Base-by-base conservation (phyloP, 1,140 invertebrate genomes). In the Thereuonema tuberculata region DNA sequence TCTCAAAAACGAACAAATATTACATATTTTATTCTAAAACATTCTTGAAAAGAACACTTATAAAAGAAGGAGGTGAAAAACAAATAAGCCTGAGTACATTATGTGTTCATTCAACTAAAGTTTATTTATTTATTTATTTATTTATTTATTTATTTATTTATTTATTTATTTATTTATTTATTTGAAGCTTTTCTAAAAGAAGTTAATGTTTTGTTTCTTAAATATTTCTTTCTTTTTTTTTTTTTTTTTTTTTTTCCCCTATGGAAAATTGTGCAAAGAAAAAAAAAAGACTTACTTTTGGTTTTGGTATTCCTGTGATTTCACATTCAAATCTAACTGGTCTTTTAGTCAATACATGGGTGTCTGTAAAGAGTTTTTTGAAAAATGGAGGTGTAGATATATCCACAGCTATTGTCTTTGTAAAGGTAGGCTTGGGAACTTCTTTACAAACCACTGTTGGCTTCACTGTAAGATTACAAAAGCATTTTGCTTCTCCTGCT, bases 401-500 rank as follows among this genome's bases (percentile, higher is more conserved):
- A 81, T 81, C 27, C 82, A 78, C 61, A 81, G 76, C 65, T 80
- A 76, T 37, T 78, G 74, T 0, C 78, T 65, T 21, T 69, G 52
- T 25, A 61, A 62, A 46, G 65, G 64, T 24, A 63, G 61, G n/a
- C 62, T 52, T 12, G 66, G 56, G 23, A 37, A 60, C 49, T 48
- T 59, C 47, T 59, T 0, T 78, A 75, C 70, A 84, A 25, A 25
- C 12, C 3, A 28, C 23, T 55, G 28, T 2, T 55, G 50, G 27
- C 26, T 26, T 84, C 0, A 87, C 83, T 47, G 84, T 86, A 1
- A 90, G 67, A 63, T 86, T 83, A 0, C 85, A 84, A 61, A 88
- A 86, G 65, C 85, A 86, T 67, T 87, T 87, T 0, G 84, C 84
- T 64, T 88, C 84, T n/a, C 87, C 87, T 23, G 77, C 74, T 21